Conservation (phyloP, 1,140 invertebrate genomes). For the Brachionus sp. region DNA sequence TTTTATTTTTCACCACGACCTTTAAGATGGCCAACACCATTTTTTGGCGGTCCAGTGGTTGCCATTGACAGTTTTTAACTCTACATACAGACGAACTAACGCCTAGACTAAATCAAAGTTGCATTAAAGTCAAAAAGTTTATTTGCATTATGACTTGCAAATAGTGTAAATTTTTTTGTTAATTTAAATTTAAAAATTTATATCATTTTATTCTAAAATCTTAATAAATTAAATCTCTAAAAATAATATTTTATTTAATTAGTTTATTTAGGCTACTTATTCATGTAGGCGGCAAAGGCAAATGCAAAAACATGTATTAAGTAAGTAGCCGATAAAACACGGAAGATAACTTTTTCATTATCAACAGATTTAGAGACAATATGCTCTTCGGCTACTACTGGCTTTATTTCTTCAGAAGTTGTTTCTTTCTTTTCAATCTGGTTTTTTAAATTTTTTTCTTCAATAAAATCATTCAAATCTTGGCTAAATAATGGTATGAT, state of each 20-base stretch:
- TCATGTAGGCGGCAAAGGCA: conserved; percentile 1
- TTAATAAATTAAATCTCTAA: not conserved
- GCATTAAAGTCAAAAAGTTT: not conserved
- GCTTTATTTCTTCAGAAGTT: not conserved
- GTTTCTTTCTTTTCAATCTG: not conserved
- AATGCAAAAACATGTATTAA: conserved; percentile 12
- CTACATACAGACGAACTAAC: no score
- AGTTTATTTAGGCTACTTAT: not conserved
- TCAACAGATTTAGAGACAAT: not conserved
- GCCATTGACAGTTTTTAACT: no score
- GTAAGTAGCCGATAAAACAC: not conserved
- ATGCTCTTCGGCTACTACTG: no score
- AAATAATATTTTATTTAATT: not conserved
- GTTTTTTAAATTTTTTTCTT: not conserved
- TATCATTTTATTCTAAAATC: not conserved
- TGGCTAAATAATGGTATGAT: not conserved
- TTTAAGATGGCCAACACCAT: no score
- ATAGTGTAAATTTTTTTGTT: not conserved
- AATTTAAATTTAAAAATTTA: not conserved
- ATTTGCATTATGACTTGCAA: not conserved
- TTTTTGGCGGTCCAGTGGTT: no score
- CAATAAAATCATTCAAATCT: not conserved
- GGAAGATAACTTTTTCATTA: not conserved
- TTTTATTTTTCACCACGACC: no score
- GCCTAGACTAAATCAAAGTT: no score